Base-by-base conservation (phyloP, 2,797 vertebrate species). In the Adrianichthys oophorus region DNA sequence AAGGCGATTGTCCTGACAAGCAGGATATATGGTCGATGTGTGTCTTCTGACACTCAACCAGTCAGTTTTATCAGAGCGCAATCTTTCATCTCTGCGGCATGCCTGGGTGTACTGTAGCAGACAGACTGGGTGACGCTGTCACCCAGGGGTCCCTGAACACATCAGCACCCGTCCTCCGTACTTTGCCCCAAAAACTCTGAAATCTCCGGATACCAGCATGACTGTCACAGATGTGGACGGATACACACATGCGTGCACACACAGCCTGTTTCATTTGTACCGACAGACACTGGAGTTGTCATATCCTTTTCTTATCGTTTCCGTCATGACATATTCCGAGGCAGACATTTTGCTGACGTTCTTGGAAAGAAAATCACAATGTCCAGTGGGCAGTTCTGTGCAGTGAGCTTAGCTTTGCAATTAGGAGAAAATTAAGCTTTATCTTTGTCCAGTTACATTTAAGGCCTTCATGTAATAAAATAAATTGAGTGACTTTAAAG, bases 51-150 rank as follows among this genome's bases (percentile, higher is more conserved):
- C 54, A 46, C 68, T 80, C 72, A 79, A 40, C 41, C 52, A 71
- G 76, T 77, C 73, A 76, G 65, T 83, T 80, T 85, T 63, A 85
- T 79, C 64, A 40, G 18, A 51, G 56, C 61, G 76, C 65, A 19
- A 51, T 73, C 71, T 85, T 80, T 86, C 70, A 85, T 86, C 80
- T 82, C 59, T 15, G 47, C 65, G 64, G 74, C 41, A 63, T 43
- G 48, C 65, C 68, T 70, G 69, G 76, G 65, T 40, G 47, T 37
- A 37, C 10, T 37, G 32, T 57, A 57, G 53, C 57, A 69, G 78
- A 72, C 70, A 69, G 58, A 61, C 64, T 32, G 53, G 67, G 63
- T 74, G 79, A 80, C 56, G 2, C 46, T 55, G 59, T 75, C 67
- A 76, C 66, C 62, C 70, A 62, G 63, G 56, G 67, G 75, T 83